phyloP scores from a whole-genome alignment of 2,888 invertebrate genomes.

The Deroplatys truncata region DNA sequence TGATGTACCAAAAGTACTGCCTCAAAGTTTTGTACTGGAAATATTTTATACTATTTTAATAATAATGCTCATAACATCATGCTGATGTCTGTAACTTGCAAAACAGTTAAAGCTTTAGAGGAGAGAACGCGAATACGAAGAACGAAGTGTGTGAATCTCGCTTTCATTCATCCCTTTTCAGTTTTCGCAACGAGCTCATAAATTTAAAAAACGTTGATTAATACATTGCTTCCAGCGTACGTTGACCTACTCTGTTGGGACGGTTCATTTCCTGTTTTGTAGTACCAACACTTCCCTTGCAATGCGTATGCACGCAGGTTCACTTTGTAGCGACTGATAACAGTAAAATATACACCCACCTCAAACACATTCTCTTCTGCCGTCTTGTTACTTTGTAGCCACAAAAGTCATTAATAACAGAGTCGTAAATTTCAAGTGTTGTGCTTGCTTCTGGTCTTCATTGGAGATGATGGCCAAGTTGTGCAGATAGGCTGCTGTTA shows the following conservation, averaged over 20 bases:
- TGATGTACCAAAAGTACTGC: too few species aligned
- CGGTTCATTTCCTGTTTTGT: neutral
- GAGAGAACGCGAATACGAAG: neutral
- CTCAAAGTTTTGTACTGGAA: too few species aligned
- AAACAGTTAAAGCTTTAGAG: too few species aligned
- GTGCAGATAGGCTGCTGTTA: neutral
- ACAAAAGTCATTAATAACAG: neutral
- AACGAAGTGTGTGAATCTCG: neutral
- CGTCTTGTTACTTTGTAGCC: neutral
- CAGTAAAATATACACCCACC: neutral
- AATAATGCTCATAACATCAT: too few species aligned
- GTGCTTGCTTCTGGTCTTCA: neutral
- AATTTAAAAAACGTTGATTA: neutral
- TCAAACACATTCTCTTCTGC: neutral
- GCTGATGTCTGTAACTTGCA: too few species aligned
- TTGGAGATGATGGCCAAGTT: neutral
- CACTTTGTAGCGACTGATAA: neutral
- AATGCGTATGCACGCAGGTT: neutral
- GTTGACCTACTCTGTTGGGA: neutral
- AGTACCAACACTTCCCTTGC: neutral
- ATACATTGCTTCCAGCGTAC: neutral
- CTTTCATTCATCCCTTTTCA: neutral
- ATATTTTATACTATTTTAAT: too few species aligned
- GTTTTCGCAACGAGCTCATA: neutral
- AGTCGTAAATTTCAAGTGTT: neutral